A percentile compares a stretch with the other conserved stretches of the same genome.
These are phyloP conservation scores for Corythornis cristatus DNA, from an alignment of 2,113 vertebrate species.

Conservation along the genomic window DNA sequence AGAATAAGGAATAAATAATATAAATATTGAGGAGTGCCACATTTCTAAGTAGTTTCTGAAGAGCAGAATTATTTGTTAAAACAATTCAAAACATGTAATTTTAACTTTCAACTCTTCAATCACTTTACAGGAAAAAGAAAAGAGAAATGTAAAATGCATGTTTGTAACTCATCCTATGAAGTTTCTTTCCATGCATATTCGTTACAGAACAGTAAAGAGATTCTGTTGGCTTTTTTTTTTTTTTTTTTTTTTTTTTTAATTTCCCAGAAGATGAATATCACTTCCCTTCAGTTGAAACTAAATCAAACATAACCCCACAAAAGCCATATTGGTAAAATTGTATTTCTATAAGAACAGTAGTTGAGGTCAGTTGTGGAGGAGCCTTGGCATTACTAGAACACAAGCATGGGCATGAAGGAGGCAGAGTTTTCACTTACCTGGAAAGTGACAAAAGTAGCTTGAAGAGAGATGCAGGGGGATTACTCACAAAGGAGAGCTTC, in stretches of 20 bases:
- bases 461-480: not conserved
- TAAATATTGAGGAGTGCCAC: constrained; percentile 56
- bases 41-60: constrained; percentile 19
- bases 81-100: constrained; percentile 34
- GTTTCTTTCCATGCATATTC: not conserved
- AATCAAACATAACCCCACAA: not conserved
- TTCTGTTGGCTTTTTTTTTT: not conserved
- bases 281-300: not conserved
- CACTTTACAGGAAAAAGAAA: not conserved
- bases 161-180: not conserved
- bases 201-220: not conserved
- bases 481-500: not conserved
- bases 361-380: not conserved
- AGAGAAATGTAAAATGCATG: not conserved
- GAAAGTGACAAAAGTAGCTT: not conserved
- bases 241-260: not conserved
- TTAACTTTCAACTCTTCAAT: constrained; percentile 51
- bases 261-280: not conserved
- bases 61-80: constrained; percentile 25
- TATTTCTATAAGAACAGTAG: not conserved
- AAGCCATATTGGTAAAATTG: not conserved
- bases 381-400: not conserved
- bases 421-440: not conserved
- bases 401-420: not conserved
- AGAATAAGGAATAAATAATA: constrained; percentile 13